Base-by-base conservation (phyloP, 2,797 vertebrate genomes). In the Linurgus olivaceus region DNA sequence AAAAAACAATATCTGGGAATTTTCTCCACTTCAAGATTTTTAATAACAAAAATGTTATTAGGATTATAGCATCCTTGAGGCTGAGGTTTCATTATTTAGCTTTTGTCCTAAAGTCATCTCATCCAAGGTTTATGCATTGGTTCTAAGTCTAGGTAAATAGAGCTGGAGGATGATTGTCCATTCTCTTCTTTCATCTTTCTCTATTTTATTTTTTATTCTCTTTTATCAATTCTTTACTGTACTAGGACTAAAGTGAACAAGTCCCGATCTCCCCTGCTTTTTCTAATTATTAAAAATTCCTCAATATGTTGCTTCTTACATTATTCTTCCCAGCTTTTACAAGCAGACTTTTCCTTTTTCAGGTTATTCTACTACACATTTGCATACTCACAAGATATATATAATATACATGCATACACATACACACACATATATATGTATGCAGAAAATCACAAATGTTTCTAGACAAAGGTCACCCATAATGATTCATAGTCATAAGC, bases 81-180 rank as follows among this genome's bases (percentile, higher is more conserved):
- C 15, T 42, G 28, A 29, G 6, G 62, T 90, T 96, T 47, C 35
- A 73, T 59, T 40, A 65, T 77, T 84, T 79, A 93, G 10, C 11
- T 91, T 96, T 93, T 73, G 40, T 71, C 52, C n/a, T 90, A 66
- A 94, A 90, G 13, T 6, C 4, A 52, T 52, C 47, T 54, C 54
- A 70, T 86, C 21, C 48, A 57, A 76, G 17, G 9, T 37, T 72
- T 86, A 25, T 72, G 28, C 12, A 58, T 33, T 31, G 13, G 7
- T 90, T 83, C 21, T 44, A 75, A 88, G 21, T 20, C 7, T 57
- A 2, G 52, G 16, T 79, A 65, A 77, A 94, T 38, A 40, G 28
- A 65, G 17, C 10, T 70, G 19, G 45, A 67, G 8, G 28, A 31
- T 42, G 17, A 7, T 31, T 74, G 8, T 6, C 59, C 13, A 48